Base-by-base conservation (phyloP, 2,113 vertebrate species). In the Bothrops jararaca region DNA sequence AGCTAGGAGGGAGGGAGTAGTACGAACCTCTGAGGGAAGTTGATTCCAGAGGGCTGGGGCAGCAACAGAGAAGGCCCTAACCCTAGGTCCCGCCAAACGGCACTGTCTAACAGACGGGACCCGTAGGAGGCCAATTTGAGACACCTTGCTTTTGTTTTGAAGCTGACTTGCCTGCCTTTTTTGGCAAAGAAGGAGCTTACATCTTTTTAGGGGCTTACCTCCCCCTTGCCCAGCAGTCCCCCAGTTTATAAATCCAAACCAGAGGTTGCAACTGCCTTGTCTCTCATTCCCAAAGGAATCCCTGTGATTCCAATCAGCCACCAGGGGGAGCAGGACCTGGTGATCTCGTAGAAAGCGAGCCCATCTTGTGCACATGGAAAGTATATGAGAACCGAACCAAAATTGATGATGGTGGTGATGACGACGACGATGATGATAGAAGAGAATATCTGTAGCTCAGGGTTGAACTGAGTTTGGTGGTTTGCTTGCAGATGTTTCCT, bases 351-450 rank as follows among this genome's bases (percentile, higher is more conserved):
- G 10, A 11, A 2, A 45, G 10, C 3, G 50, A 88, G 20, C 18
- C n/a, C 50, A 42, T 88, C 13, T 58, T 60, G 45, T 60, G 60
- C 93, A 7, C 39, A 15, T 90, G 64, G 86, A 80, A 80, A 80
- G 18, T 80, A 42, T 10, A 1, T 10, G 56, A 0, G 1, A 53
- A 8, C 22, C 7, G 29, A 42, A 50, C 7, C 3, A 4, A 56
- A 50, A 50, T 50, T 50, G 48, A 50, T 50, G 48, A 9, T 50
- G 48, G 48, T 9, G 8, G 48, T 50, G 8, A 50, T 50, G 64
- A 34, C 6, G 64, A 15, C 0, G 29, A 34, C 2, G 56, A 24
- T 2, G 56, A 57, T 13, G 5, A 34, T 34, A 34, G 64, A n/a
- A n/a, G 26, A 64, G 60, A 3, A n/a, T 69, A 34, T 69, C 64